A percentile compares a stretch with the other conserved stretches of the same genome.
Conservation (phyloP, 37 sponge, comb jelly and placozoan genomes). For the Mnemiopsis leidyi region DNA sequence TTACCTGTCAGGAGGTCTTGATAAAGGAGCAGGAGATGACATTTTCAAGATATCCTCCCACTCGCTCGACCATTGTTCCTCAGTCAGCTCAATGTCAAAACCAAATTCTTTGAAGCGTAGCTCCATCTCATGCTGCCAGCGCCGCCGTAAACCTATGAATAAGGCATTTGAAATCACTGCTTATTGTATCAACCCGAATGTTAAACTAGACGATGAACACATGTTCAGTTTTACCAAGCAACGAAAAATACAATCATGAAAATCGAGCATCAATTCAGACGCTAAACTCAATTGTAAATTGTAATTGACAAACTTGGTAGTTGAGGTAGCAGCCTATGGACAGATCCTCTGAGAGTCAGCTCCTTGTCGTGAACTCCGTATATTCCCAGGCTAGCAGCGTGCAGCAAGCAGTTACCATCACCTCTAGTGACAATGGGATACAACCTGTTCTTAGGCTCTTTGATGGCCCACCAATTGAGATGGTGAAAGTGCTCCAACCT, state of each 20-base stretch:
- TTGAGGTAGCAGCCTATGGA: conserved; percentile 74
- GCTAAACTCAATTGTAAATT: no score
- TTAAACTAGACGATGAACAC: no score
- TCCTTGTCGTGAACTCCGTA: conserved; percentile 88
- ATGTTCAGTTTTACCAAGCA: no score
- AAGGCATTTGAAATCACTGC: no score
- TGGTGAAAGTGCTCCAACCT: conserved; percentile 29
- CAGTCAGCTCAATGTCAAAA: conserved; percentile 76
- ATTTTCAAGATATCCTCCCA: conserved; percentile 82
- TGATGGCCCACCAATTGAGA: conserved; percentile 41
- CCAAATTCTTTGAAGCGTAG: conserved; percentile 75
- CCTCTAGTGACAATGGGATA: conserved; percentile 85
- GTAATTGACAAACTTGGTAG: conserved; percentile 35
- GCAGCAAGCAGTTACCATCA: conserved; percentile 95
- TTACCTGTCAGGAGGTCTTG: background rate
- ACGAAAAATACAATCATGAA: no score
- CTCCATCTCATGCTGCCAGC: conserved; percentile 85
- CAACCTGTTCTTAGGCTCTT: conserved; percentile 20
- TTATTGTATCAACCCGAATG: no score
- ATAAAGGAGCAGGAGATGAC: conserved; percentile 72
- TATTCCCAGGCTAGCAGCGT: conserved; percentile 92
- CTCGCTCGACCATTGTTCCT: conserved; percentile 90
- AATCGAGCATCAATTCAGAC: no score
- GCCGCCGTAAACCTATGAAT: conserved; percentile 66
- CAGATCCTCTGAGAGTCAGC: conserved; percentile 77